Evolutionary conservation across 2,888 invertebrate genomes (phyloP), one percentile per base, ranked within the genome.

Genomic region (Lycophotia porphyrea): DNA sequence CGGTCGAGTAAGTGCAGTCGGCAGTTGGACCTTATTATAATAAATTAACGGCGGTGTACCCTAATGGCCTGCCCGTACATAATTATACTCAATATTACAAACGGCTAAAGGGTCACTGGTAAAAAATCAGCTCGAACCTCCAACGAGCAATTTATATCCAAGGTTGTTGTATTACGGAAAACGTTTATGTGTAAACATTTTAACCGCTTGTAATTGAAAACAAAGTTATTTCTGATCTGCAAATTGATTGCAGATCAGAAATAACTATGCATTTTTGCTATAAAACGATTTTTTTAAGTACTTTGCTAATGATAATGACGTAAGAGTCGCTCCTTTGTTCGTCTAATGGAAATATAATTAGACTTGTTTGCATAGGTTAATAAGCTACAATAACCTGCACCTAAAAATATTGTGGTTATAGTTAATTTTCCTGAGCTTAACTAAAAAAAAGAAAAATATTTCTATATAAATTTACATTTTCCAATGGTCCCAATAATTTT

Each of bases 1-100:
- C 92, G 93, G 94, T 94, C 93, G 94, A 93, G 92, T 91, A 90
- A 94, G 87, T 91, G 88, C 92, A 90, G 92, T 90, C 93, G 94
- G 92, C 95, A 93, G 95, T 95, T 95, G 95, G 93, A 91, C 93
- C 94, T 95, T 94, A 95, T 95, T 95, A 95, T 93, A 95, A 95
- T 95, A 95, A 95, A 95, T 94, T 95, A 95, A 95, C 93, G 93
- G 91, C 92, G 92, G 92, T 90, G 91, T 88, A 90, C 92, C 93
- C 93, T 95, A 95, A 95, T 95, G 94, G 94, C 89, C 89, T 90
- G 91, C 89, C 90, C 91, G 91, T 89, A 90, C 90, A 89, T 95
- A 95, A 95, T 95, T 95, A 93, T 90, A 91, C 89, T 88, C 90
- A 90, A 92, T 92, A 93, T 93, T 92, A 92, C 92, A 93, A 94